These are phyloP conservation scores for Aplodontia rufa DNA, from an alignment of 2,113 vertebrate genomes.

Conservation along the genomic window DNA sequence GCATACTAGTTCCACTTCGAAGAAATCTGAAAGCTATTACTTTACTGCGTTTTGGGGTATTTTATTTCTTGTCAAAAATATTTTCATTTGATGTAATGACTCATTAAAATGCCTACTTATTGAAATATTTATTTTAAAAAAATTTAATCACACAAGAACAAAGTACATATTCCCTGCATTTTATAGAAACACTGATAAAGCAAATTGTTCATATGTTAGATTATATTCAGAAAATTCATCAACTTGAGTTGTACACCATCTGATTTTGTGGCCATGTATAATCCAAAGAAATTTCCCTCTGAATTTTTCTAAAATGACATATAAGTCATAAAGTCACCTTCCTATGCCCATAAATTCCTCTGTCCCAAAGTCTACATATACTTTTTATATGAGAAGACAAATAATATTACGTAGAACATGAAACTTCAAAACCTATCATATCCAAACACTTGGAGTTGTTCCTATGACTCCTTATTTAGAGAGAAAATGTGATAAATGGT, in stretches of 20 bases:
- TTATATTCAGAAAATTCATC: slow-evolving; percentile 17
- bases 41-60: background rate
- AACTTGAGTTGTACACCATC: background rate
- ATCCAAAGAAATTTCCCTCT: background rate
- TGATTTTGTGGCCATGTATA: background rate
- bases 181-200: background rate
- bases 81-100: background rate
- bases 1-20: background rate
- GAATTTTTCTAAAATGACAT: background rate
- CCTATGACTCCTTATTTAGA: background rate
- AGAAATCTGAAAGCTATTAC: background rate
- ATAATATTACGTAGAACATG: background rate
- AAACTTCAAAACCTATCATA: background rate
- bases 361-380: background rate
- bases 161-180: background rate
- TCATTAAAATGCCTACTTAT: background rate
- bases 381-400: background rate
- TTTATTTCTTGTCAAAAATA: background rate
- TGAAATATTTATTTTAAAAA: background rate
- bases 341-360: background rate
- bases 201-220: background rate
- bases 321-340: background rate
- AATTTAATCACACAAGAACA: background rate
- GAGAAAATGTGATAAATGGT: background rate
- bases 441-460: background rate